phyloP scores from a whole-genome alignment of 2,113 vertebrate species.

The Pelobates fuscus region DNA sequence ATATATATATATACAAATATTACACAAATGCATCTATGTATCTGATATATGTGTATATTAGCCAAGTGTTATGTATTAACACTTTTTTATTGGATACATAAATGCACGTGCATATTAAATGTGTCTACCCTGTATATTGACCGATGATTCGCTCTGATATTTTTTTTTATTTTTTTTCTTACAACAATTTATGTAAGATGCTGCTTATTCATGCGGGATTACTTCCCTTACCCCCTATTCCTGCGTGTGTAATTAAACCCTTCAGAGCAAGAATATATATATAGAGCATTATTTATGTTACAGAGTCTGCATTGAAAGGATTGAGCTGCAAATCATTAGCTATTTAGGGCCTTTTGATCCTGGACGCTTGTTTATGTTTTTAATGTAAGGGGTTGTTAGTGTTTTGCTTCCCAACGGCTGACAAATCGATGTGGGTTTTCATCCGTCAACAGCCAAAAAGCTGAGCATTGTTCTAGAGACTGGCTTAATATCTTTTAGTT shows the following conservation, averaged over 20 bases:
- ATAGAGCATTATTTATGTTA: neutral
- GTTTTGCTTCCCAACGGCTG: neutral
- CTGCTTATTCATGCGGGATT: neutral
- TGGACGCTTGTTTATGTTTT: neutral
- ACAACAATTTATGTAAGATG: neutral
- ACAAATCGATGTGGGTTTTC: neutral
- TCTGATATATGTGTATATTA: slow-evolving; percentile 1
- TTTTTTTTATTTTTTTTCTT: neutral
- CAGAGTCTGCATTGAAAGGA: neutral
- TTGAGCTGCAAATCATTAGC: neutral
- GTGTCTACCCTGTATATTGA: neutral
- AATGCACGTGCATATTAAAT: neutral
- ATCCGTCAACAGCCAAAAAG: too few species aligned
- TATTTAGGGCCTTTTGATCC: neutral
- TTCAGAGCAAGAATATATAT: neutral
- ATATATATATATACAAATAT: too few species aligned
- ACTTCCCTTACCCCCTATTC: neutral
- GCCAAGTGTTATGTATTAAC: neutral
- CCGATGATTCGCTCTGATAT: neutral
- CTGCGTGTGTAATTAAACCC: neutral
- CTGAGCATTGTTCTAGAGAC: neutral
- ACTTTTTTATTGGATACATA: neutral
- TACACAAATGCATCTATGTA: neutral
- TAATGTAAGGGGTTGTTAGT: neutral
- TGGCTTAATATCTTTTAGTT: slow-evolving; percentile 13